Evolutionary conservation across 2,113 vertebrate genomes (phyloP).

Genomic region (Archilochus colubris): DNA sequence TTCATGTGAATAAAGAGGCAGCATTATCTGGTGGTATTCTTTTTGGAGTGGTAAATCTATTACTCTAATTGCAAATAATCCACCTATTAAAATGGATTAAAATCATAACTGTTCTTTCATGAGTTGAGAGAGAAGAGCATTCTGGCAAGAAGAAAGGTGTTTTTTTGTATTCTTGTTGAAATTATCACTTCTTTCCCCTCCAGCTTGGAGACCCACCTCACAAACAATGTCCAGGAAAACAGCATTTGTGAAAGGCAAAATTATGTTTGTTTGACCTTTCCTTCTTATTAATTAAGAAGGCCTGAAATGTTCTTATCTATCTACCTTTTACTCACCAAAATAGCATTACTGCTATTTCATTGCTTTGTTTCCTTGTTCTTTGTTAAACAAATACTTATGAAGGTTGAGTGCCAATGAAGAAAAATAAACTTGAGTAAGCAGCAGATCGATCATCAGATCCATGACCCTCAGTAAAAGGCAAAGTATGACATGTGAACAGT

Average conservation of each 20-base stretch:
- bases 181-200: not conserved
- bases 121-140: not conserved
- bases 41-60: not conserved
- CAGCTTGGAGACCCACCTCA: not conserved
- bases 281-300: not conserved
- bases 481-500: not conserved
- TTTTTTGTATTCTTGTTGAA: not conserved
- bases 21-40: not conserved
- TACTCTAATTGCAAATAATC: not conserved
- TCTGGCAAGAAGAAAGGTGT: not conserved
- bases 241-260: not conserved
- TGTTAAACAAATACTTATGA: not conserved
- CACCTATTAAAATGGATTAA: accelerated
- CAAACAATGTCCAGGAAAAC: not conserved
- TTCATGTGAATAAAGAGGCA: not conserved
- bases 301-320: not conserved
- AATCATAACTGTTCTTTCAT: not conserved
- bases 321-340: not conserved
- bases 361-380: not conserved
- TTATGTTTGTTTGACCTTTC: not conserved
- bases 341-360: not conserved
- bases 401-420: not conserved
- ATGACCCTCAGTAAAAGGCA: not conserved
- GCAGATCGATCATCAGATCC: not conserved
- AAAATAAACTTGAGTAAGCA: not conserved